phyloP scores from a whole-genome alignment of 2,888 invertebrate species.

The Thymelicus acteon region DNA sequence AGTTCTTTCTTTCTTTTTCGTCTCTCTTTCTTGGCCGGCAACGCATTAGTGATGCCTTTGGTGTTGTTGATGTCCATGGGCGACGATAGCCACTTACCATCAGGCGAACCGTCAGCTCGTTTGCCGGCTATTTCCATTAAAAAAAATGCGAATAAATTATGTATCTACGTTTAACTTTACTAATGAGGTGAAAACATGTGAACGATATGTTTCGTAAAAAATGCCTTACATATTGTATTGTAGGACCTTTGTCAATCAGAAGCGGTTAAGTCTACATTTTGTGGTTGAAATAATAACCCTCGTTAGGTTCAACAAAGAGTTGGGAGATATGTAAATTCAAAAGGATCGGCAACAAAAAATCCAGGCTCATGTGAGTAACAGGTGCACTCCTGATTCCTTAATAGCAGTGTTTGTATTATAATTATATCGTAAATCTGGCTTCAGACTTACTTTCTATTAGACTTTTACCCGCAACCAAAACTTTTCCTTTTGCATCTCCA shows the following conservation, averaged over 20 bases:
- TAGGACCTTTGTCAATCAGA: conserved; percentile 75
- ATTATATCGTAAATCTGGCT: conserved; percentile 64
- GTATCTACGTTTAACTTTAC: conserved; percentile 58
- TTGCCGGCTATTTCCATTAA: too few relatives aligned
- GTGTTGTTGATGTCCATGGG: too few relatives aligned
- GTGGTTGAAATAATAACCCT: conserved; percentile 81
- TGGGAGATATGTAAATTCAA: conserved; percentile 79
- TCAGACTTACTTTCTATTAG: conserved; percentile 60
- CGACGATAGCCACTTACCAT: too few relatives aligned
- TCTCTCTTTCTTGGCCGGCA: too few relatives aligned
- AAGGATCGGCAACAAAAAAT: conserved; percentile 75
- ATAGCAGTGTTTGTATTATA: conserved; percentile 66
- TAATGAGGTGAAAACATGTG: conserved; percentile 71
- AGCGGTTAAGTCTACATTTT: conserved; percentile 71
- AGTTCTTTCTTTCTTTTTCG: too few relatives aligned
- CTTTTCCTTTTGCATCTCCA: conserved; percentile 64
- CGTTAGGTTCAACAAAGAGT: conserved; percentile 74
- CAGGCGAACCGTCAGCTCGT: too few relatives aligned
- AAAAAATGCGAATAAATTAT: conserved; percentile 54
- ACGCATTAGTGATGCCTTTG: too few relatives aligned
- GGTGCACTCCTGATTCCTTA: conserved; percentile 76
- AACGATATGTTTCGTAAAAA: conserved; percentile 52
- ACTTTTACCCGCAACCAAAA: conserved; percentile 48
- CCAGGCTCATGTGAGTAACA: conserved; percentile 71
- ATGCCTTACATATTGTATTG: conserved; percentile 63